These are phyloP conservation scores for Cephus cinctus DNA, from an alignment of 1,140 invertebrate species.

Conservation along the genomic window DNA sequence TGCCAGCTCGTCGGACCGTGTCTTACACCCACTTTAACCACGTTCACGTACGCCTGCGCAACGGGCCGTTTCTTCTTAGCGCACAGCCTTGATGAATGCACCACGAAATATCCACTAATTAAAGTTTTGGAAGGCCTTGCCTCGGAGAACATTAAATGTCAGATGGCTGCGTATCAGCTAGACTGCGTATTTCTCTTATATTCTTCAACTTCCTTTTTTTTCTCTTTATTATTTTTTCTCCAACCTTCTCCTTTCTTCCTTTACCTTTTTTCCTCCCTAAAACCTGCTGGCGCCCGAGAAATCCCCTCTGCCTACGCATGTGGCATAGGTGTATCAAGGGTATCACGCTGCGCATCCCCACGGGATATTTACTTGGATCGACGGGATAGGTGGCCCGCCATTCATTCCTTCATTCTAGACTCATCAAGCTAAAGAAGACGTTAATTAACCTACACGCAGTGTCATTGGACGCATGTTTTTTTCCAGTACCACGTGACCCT, in stretches of 20 bases:
- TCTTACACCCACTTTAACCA: too few relatives aligned
- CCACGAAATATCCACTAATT: conserved; percentile 30
- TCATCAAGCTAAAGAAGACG: too few relatives aligned
- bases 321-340: conserved; percentile 19
- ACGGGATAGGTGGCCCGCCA: conserved; percentile 30
- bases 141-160: conserved; percentile 35
- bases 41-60: too few relatives aligned
- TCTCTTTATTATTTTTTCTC: too few relatives aligned
- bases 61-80: too few relatives aligned
- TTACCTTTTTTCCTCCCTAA: conserved; percentile 9
- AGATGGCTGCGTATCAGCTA: conserved; percentile 26
- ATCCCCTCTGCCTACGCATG: conserved; percentile 21
- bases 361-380: conserved; percentile 15
- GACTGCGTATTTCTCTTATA: conserved; percentile 41
- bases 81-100: too few relatives aligned
- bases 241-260: too few relatives aligned
- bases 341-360: conserved; percentile 20
- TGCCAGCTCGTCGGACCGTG: too few relatives aligned
- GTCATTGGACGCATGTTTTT: too few relatives aligned
- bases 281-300: conserved; percentile 43
- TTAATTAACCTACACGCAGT: too few relatives aligned
- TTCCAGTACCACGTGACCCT: too few relatives aligned
- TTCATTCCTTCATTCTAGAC: conserved; percentile 18
- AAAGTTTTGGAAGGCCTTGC: conserved; percentile 31
- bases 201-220: too few relatives aligned